Percentiles rank a stretch among this genome's conserved stretches.
phyloP scores from a whole-genome alignment of 2,797 vertebrate species.

The Buphagus erythrorhynchus region DNA sequence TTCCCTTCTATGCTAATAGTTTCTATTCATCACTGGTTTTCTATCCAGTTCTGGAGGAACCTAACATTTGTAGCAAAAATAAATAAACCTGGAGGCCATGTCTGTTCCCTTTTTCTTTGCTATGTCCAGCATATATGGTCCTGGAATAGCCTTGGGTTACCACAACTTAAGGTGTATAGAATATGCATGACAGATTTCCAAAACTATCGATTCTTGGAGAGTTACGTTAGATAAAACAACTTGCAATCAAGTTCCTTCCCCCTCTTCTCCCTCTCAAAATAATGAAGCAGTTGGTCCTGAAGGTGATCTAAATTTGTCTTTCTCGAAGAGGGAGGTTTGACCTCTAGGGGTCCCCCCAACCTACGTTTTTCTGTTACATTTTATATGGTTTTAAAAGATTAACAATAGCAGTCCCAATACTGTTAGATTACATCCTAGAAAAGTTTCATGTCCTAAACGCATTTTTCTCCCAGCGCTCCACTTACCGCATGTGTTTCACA shows the following conservation, averaged over 20 bases:
- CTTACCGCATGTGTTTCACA: neutral
- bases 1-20: neutral
- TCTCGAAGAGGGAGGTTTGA: neutral
- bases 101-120: neutral
- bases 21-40: neutral
- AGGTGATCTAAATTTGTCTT: neutral
- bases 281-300: neutral
- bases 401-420: neutral
- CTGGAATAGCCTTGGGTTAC: neutral
- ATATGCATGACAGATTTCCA: fast-evolving
- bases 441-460: neutral
- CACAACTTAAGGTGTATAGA: neutral
- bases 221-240: neutral
- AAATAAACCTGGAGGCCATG: neutral
- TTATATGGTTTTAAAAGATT: neutral
- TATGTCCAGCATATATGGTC: neutral
- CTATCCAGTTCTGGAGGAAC: neutral
- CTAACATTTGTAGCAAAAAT: neutral
- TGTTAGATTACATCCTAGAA: neutral
- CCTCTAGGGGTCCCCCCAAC: neutral
- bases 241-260: neutral
- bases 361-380: neutral
- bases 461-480: neutral
- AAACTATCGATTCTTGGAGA: neutral
- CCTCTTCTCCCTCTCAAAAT: neutral